A percentile compares a stretch with the other conserved stretches of the same genome.
Conservation (phyloP, 2,113 vertebrate genomes). For the Otus sunia region DNA sequence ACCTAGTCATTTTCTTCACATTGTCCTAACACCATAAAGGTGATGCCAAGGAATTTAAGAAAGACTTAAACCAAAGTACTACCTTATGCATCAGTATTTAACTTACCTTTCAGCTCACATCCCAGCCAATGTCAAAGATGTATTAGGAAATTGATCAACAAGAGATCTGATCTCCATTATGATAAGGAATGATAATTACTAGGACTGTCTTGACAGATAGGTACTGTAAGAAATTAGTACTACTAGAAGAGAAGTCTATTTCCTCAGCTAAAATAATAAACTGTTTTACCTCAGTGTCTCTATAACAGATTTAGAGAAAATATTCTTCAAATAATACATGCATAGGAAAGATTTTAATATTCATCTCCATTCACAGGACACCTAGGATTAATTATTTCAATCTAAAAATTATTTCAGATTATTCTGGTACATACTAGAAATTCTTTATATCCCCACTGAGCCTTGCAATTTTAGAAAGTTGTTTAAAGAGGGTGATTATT, state of each 20-base stretch:
- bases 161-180: neutral
- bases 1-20: neutral
- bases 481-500: neutral
- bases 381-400: neutral
- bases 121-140: neutral
- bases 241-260: neutral
- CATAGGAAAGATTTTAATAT: neutral
- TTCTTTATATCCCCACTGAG: neutral
- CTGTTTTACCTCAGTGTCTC: neutral
- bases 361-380: neutral
- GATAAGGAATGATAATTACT: neutral
- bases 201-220: neutral
- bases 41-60: neutral
- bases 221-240: neutral
- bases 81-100: neutral
- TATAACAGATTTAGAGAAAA: neutral
- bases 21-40: neutral
- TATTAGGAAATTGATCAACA: neutral
- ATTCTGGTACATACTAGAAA: neutral
- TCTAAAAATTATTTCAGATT: neutral
- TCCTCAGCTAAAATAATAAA: neutral
- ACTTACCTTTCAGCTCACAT: neutral
- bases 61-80: neutral
- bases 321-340: neutral
- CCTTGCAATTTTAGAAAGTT: neutral